Base-by-base conservation (phyloP, 1,140 invertebrate species). In the Metopolophium dirhodum region DNA sequence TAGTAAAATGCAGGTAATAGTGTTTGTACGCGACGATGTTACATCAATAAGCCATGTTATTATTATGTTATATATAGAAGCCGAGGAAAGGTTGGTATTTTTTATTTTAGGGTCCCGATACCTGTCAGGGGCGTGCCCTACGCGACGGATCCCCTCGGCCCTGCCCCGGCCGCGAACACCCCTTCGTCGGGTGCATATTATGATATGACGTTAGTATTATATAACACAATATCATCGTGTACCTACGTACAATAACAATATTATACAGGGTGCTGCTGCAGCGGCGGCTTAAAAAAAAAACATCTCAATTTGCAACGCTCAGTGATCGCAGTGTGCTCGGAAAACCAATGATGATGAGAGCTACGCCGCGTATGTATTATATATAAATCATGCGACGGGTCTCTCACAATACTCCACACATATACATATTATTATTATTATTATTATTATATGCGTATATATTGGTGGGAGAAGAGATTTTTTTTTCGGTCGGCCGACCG, bases 251-350 rank as follows among this genome's bases (percentile, higher is more conserved):
- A 51, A 51, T 51, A 51, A 77, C 7, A 77, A n/a, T 77, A 77
- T 77, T 92, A 37, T 92, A 92, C 91, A 83, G 90, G 90, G 68
- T 68, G 90, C 30, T 61, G 37, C 68, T 26, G 20, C 68, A 47
- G 11, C 85, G 14, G 4, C 87, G 14, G 9, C 49, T 54, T 11
- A 6, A 90, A 35, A 26, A 83, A 54, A 85, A 54, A 51, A 93
- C 35, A 93, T 86, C 91, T 93, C 82, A 93, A 93, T 93, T 93
- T 93, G 91, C 91, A 93, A 93, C 91, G 91, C 82, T 93, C 91
- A 30, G 45, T 22, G 82, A 54, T 93, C 47, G 41, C 47, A 37
- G 89, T 41, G 54, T 77, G 57, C 47, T 77, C 45, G 90, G n/a
- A 86, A 93, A 93, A 83, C 91, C 91, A 45, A 86, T 85, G 91